A percentile compares a stretch with the other conserved stretches of the same genome.
Conservation (phyloP, 2,888 invertebrate genomes). For the Loripinus fragilis region DNA sequence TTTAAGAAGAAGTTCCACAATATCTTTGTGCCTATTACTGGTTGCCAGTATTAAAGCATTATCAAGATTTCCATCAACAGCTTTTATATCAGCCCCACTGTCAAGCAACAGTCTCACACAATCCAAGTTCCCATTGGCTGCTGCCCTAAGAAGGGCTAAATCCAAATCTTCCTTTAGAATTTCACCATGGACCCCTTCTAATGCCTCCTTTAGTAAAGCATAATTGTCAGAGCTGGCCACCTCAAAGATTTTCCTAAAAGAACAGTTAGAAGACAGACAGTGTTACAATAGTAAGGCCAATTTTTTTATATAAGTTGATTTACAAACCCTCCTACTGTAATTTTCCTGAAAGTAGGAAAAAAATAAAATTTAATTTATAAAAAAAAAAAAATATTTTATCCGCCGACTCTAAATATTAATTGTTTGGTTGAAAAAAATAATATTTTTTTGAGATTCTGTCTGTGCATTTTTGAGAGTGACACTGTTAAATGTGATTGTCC, state of each 20-base stretch:
- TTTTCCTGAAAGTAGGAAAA: too few relatives aligned
- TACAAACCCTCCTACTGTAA: too few relatives aligned
- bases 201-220: constrained; percentile 35
- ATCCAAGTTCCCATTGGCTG: constrained; percentile 44
- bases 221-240: constrained; percentile 23
- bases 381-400: too few relatives aligned
- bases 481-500: too few relatives aligned
- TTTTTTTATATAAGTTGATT: too few relatives aligned
- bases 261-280: too few relatives aligned
- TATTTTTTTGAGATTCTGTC: too few relatives aligned
- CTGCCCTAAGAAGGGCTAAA: constrained; percentile 45
- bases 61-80: constrained; percentile 46
- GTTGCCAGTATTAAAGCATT: constrained; percentile 47
- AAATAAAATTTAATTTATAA: too few relatives aligned
- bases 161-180: constrained; percentile 37
- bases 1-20: constrained; percentile 31
- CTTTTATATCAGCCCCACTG: constrained; percentile 31
- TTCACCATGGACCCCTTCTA: constrained; percentile 36
- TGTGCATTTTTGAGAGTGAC: too few relatives aligned
- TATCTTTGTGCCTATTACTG: constrained; percentile 33
- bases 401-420: too few relatives aligned
- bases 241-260: constrained; percentile 13
- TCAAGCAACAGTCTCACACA: constrained; percentile 44
- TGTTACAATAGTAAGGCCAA: too few relatives aligned
- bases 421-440: too few relatives aligned